Conservation (phyloP, 2,797 vertebrate genomes). For the Rhinichthys osculus region DNA sequence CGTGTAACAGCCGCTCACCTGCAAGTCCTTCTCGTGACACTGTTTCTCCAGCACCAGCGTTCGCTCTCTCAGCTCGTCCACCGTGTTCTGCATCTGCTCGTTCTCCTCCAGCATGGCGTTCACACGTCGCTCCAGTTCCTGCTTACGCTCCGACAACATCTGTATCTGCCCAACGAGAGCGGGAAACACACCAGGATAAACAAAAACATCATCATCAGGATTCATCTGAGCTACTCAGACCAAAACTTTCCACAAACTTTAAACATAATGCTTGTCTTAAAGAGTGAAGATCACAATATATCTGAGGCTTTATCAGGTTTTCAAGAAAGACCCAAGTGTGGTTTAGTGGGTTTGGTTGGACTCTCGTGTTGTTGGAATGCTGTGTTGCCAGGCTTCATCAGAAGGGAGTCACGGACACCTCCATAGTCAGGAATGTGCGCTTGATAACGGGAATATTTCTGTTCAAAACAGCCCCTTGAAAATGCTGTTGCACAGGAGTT, state of each 20-base stretch:
- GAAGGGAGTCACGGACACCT: conserved; percentile 70
- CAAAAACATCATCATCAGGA: not conserved
- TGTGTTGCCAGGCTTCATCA: conserved; percentile 72
- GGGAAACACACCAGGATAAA: conserved; percentile 48
- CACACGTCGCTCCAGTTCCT: conserved; percentile 88
- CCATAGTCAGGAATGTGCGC: conserved; percentile 73
- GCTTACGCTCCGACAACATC: conserved; percentile 93
- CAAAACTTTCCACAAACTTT: not conserved
- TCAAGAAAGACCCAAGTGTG: not conserved
- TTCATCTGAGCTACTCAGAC: not conserved
- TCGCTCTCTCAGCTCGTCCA: conserved; percentile 90
- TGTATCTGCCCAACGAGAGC: conserved; percentile 83
- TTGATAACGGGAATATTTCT: conserved; percentile 57
- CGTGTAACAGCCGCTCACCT: conserved; percentile 77
- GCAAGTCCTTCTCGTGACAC: conserved; percentile 91
- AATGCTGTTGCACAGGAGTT: not conserved
- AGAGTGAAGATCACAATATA: not conserved
- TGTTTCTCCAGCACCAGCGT: conserved; percentile 89
- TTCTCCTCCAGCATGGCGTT: conserved; percentile 90
- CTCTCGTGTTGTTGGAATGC: conserved; percentile 72
- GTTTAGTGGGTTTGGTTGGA: not conserved
- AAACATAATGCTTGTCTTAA: not conserved
- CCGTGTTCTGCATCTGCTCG: conserved; percentile 87
- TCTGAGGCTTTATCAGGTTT: not conserved
- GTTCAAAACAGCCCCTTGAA: conserved; percentile 49